Evolutionary conservation across 2,113 vertebrate genomes (phyloP), one percentile per base, ranked within the genome.

Genomic region (Ceyx melanurus): DNA sequence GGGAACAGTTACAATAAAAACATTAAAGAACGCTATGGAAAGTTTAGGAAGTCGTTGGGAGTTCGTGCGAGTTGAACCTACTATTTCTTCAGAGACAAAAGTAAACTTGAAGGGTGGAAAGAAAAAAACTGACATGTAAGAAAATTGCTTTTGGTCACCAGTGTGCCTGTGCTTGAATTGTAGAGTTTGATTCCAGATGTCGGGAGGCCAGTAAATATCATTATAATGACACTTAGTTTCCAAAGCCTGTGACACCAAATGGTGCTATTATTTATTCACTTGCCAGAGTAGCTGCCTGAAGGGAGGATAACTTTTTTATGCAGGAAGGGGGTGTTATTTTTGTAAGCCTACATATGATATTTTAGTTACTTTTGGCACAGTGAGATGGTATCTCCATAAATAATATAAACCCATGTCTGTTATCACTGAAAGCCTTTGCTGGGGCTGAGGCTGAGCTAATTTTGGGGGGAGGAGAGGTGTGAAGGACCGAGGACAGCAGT

Each of bases 221-320:
- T 67, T 85, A 84, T 53, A 73, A 74, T 73, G 95, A 89, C 93
- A 51, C 82, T 84, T 45, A 62, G 87, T 95, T 96, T 96, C 94
- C 94, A 85, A 73, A 89, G 68, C 42, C 66, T 35, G 43, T 57
- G 80, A 83, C 64, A 90, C 76, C 51, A 46, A 68, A 72, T 68
- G 28, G 40, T 86, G 95, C 58, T 81, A 76, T 91, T 57, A 76
- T 77, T 93, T 75, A 72, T 73, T 82, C 83, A 66, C 77, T 92
- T 91, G 87, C 85, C 85, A 73, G 82, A 75, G 45, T 48, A 82
- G 29, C 91, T 85, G 86, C 76, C 83, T 56, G 37, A 81, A 79
- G 72, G 81, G 53, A 86, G 81, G 58, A 48, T 67, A 85, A 77
- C 17, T 37, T 74, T 90, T 64, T 45, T 4, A 9, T n/a, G 37